Conservation (phyloP, 2,888 invertebrate species). For the Phrixothrix hirtus region DNA sequence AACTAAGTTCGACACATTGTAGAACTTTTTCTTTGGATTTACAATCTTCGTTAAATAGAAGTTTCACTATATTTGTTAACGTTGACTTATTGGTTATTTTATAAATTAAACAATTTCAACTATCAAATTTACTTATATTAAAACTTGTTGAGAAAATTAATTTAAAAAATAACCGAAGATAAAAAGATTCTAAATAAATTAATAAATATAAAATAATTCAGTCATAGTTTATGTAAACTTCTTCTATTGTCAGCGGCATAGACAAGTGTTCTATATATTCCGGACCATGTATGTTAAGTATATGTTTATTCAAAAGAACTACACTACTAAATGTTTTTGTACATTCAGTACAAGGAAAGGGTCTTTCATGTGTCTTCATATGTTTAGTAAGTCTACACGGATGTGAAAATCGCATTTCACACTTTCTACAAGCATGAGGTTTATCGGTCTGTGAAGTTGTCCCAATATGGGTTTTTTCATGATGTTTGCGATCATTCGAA, state of each 20-base stretch:
- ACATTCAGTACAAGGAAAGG: slow-evolving; percentile 44
- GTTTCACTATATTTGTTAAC: too few species aligned
- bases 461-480: slow-evolving; percentile 42
- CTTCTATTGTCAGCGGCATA: slow-evolving; percentile 22
- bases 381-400: slow-evolving; percentile 58
- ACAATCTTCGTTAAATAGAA: too few species aligned
- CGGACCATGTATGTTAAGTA: slow-evolving; percentile 39
- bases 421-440: slow-evolving; percentile 45
- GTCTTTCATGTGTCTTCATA: slow-evolving; percentile 53
- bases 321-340: slow-evolving; percentile 42
- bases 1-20: too few species aligned
- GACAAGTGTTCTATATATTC: slow-evolving; percentile 23
- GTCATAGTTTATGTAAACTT: slow-evolving; percentile 24
- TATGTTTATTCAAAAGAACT: slow-evolving; percentile 42
- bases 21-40: too few species aligned
- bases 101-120: too few species aligned
- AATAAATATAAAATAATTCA: slow-evolving; percentile 2
- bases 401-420: slow-evolving; percentile 48
- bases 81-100: too few species aligned
- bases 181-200: not conserved
- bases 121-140: too few species aligned
- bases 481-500: slow-evolving; percentile 49
- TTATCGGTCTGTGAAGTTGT: slow-evolving; percentile 42
- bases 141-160: too few species aligned
- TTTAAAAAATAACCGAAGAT: too few species aligned